A percentile compares a stretch with the other conserved stretches of the same genome.
Evolutionary conservation across 2,888 invertebrate genomes (phyloP).

Genomic region (Nycteola revayana): DNA sequence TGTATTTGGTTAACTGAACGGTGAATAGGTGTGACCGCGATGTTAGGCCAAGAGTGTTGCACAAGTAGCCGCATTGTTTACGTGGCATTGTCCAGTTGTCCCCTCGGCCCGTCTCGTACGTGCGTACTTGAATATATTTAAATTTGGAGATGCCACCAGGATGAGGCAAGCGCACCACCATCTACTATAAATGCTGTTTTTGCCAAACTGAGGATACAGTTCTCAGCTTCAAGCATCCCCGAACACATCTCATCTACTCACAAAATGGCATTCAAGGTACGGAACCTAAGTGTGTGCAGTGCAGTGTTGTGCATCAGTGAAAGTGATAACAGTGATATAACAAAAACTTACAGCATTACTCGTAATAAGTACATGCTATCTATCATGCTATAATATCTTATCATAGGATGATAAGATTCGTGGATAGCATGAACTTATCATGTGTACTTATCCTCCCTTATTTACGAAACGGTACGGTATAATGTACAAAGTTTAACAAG

Average conservation of each 20-base stretch:
- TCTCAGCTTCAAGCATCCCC: slow-evolving; percentile 63
- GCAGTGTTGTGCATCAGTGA: slow-evolving; percentile 33
- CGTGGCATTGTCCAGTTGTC: slow-evolving; percentile 73
- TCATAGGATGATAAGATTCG: too few relatives aligned
- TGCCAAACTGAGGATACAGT: slow-evolving; percentile 66
- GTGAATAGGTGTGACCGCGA: slow-evolving; percentile 65
- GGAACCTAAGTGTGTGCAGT: slow-evolving; percentile 47
- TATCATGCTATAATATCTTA: too few relatives aligned
- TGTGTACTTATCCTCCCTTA: too few relatives aligned
- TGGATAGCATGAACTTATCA: too few relatives aligned
- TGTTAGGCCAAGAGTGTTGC: slow-evolving; percentile 64
- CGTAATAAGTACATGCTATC: too few relatives aligned
- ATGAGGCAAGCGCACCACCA: slow-evolving; percentile 67
- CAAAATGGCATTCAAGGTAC: slow-evolving; percentile 77
- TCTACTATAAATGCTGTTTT: slow-evolving; percentile 71
- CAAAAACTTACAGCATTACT: too few relatives aligned
- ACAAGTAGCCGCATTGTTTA: slow-evolving; percentile 72
- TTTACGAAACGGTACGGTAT: too few relatives aligned
- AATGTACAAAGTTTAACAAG: too few relatives aligned
- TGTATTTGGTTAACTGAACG: slow-evolving; percentile 45
- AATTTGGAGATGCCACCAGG: slow-evolving; percentile 79
- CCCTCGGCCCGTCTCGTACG: slow-evolving; percentile 66
- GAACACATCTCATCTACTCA: slow-evolving; percentile 55
- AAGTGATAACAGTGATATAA: slow-evolving; percentile 10
- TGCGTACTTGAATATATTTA: slow-evolving; percentile 82